Conservation (phyloP, 2,888 invertebrate genomes). For the Ormyrus labotus region DNA sequence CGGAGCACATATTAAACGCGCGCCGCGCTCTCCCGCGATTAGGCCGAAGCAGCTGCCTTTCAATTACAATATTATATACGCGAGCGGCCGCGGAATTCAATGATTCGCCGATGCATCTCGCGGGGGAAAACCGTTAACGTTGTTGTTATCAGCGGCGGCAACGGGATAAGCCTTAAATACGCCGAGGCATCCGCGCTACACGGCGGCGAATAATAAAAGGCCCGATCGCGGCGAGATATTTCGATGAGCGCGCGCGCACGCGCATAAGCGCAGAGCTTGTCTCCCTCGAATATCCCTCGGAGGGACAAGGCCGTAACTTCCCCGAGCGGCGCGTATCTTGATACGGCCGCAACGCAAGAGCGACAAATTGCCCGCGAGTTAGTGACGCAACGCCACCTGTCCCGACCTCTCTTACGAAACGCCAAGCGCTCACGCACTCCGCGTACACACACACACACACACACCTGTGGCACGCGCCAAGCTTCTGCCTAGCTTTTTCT, state of each 20-base stretch:
- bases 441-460: no score
- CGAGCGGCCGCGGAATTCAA: conserved; percentile 25
- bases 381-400: conserved; percentile 51
- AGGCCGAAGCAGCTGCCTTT: conserved; percentile 40
- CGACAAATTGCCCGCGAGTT: conserved; percentile 37
- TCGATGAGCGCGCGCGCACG: background rate
- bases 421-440: background rate
- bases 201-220: conserved; percentile 35
- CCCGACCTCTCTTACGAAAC: conserved; percentile 27
- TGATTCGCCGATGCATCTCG: conserved; percentile 36
- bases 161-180: conserved; percentile 41
- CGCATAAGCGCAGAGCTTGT: background rate
- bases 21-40: conserved; percentile 2
- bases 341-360: conserved; percentile 16
- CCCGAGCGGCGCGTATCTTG: conserved; percentile 18
- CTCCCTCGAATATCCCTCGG: conserved; percentile 26
- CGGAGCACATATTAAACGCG: background rate
- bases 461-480: no score
- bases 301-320: conserved; percentile 29
- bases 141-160: conserved; percentile 35
- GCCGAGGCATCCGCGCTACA: background rate
- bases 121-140: conserved; percentile 40
- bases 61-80: conserved; percentile 44
- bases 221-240: conserved; percentile 33
- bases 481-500: no score